Evolutionary conservation across 2,797 vertebrate species (phyloP), one percentile per base, ranked within the genome.

Genomic region (Eleutherodactylus coqui): DNA sequence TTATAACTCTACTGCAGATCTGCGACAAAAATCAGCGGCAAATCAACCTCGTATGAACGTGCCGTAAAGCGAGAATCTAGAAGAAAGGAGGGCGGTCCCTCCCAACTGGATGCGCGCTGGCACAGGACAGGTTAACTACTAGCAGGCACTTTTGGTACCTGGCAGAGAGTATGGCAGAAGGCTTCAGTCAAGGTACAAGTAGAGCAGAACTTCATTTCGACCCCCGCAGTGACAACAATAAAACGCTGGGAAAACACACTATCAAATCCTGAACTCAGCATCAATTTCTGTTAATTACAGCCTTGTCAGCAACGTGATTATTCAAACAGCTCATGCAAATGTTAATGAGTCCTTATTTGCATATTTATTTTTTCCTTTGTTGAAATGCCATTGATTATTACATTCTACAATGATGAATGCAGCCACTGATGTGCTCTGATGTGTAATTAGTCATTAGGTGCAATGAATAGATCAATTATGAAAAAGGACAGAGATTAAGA

Each of bases 331-430:
- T 94, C 96, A 96, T 97, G 95, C 96, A 98, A 99, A 99, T 99
- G 98, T 98, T 99, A 99, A 99, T 99, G 97, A 99, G 96, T 93
- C 94, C 96, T 96, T 96, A 99, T 99, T 99, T 99, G 98, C 98
- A 99, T 99, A 97, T 98, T 98, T 97, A 96, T 97, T 97, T 97
- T 97, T 97, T 96, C 95, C 96, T 98, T 99, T 99, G 98, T 99
- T 97, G 95, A 99, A 98, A 99, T 98, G 98, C 97, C 98, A 98
- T 98, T 98, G 97, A 98, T 99, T 98, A 99, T 98, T 98, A 97
- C 94, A 95, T 97, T 97, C 96, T 97, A 97, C 95, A 95, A 97
- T 99, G 97, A 99, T 98, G 96, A 98, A 99, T 98, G 96, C 95
- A 94, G 94, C 94, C 96, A 95, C 97, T 98, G 96, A 97, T 97